Base-by-base conservation (phyloP, 37 sponge, comb jelly and placozoan species). In the Bolinopsis microptera region DNA sequence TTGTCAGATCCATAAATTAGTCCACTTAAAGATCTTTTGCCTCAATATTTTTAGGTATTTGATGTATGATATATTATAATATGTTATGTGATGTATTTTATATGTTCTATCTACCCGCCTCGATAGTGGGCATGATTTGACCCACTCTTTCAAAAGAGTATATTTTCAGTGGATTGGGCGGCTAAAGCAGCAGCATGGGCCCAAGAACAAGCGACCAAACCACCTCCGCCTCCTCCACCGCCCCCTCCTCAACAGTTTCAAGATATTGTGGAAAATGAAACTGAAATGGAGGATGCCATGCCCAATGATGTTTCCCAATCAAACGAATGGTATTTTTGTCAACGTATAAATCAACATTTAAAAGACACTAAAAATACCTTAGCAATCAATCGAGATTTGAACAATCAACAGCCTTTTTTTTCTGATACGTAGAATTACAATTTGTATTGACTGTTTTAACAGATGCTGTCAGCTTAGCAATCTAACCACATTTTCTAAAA, bases 181-280 rank as follows among this genome's bases (percentile, higher is more conserved):
- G 90, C 90, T 0, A 39, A 41, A 41, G 90, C 90, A 40, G 90
- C 90, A 86, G 61, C 34, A 40, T 86, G 90, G 90, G 90, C 90
- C 0, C 34, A 36, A 16, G 35, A 77, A 32, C 80, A 77, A 32
- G 27, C 80, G 1, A 36, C 28, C 21, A 77, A 77, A 77, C 33
- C 80, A 21, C 33, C 35, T 9, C 35, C 35, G 1, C 80, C 37
- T 32, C 80, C 37, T 1, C 80, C 80, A 8, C 80, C 80, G 0
- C 80, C 80, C 32, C 35, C 33, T 21, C 33, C 27, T 16, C 33
- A 77, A 35, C 24, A 26, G 3, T 70, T 70, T n/a, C 36, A 77
- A 32, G 80, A 77, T 32, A 77, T 32, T 9, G 80, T 77, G 18
- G 80, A 77, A 32, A 77, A 77, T 77, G 80, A 77, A 18, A 32